These are phyloP conservation scores for Beaufortia kweichowensis DNA, from an alignment of 2,113 vertebrate species.

Conservation along the genomic window DNA sequence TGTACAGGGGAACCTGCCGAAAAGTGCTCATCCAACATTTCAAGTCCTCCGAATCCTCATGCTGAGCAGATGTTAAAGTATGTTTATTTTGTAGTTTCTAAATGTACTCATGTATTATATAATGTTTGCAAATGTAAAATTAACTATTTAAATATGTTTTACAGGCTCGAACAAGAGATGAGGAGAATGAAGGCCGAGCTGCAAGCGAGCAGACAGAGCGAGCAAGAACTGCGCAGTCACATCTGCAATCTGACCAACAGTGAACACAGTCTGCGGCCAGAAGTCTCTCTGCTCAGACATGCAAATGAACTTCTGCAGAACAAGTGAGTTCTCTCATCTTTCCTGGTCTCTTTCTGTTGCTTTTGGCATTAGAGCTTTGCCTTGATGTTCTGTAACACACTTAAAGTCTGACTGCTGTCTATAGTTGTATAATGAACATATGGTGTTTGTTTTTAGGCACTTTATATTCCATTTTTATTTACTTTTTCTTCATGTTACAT, in stretches of 20 bases:
- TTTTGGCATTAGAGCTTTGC: not conserved
- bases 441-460: too few relatives aligned
- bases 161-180: slow-evolving; percentile 77
- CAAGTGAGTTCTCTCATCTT: slow-evolving; percentile 70
- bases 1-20: slow-evolving; percentile 64
- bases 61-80: slow-evolving; percentile 74
- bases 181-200: slow-evolving; percentile 74
- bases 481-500: not conserved
- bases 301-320: slow-evolving; percentile 79
- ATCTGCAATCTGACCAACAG: slow-evolving; percentile 79
- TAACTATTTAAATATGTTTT: too few relatives aligned
- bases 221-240: slow-evolving; percentile 79
- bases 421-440: not conserved
- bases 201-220: slow-evolving; percentile 74
- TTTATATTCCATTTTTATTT: too few relatives aligned
- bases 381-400: not conserved
- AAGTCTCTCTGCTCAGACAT: slow-evolving; percentile 77
- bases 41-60: slow-evolving; percentile 64
- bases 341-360: not conserved
- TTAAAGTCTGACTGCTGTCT: not conserved
- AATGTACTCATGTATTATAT: not conserved
- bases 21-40: slow-evolving; percentile 57
- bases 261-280: slow-evolving; percentile 78
- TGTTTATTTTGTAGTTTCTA: not conserved
- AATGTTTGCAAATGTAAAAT: too few relatives aligned